Conservation (phyloP, 1,140 invertebrate species). For the Triops longicaudatus region DNA sequence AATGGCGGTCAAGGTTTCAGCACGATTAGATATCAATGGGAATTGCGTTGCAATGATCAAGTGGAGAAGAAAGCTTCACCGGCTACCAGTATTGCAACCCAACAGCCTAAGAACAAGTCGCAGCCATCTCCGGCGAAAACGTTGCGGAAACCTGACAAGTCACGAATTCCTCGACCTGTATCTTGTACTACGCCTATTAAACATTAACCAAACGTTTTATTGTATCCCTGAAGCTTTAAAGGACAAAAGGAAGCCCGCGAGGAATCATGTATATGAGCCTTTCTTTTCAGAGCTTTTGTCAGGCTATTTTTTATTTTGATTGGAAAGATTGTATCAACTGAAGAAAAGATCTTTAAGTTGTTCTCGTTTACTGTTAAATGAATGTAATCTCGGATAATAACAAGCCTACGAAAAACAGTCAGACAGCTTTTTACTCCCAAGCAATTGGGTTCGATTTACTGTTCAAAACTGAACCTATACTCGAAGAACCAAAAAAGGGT, state of each 20-base stretch:
- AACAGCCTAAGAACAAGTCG: background rate
- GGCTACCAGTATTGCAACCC: background rate
- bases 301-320: background rate
- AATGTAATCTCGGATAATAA: background rate
- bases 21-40: slow-evolving; percentile 28
- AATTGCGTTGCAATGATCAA: slow-evolving; percentile 23
- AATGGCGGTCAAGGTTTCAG: slow-evolving; percentile 23
- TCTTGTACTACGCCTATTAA: slow-evolving; percentile 16
- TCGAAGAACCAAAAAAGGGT: slow-evolving; percentile 15
- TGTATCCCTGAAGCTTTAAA: background rate
- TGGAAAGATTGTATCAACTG: background rate
- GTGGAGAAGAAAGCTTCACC: background rate
- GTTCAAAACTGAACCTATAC: background rate
- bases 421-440: background rate
- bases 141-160: slow-evolving; percentile 12
- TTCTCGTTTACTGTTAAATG: background rate
- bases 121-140: background rate
- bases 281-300: background rate
- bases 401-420: background rate
- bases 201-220: slow-evolving; percentile 1
- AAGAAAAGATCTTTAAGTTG: background rate
- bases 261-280: background rate
- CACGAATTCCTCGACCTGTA: slow-evolving; percentile 28
- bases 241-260: background rate
- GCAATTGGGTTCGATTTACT: background rate